Evolutionary conservation across 2,113 vertebrate species (phyloP).

Genomic region (Casuarius casuarius): DNA sequence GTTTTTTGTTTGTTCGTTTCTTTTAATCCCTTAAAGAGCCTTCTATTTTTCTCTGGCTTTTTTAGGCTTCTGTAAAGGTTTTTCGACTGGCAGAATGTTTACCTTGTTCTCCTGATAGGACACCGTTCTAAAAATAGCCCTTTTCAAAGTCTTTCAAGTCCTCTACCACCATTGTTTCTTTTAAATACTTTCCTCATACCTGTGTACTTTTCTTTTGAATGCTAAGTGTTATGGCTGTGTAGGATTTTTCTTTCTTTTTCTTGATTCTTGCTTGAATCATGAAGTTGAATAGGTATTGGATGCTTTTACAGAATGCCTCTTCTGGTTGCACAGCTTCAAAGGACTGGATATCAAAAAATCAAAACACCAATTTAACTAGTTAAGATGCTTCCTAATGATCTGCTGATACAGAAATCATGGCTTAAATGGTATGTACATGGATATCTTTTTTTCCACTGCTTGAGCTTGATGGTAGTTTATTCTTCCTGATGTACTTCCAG

Average conservation of each 20-base stretch:
- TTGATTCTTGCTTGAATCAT: fast-evolving
- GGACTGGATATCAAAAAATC: not conserved
- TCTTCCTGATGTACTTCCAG: not conserved
- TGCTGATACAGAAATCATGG: not conserved
- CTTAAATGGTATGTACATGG: not conserved
- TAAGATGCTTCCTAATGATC: not conserved
- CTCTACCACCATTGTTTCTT: not conserved
- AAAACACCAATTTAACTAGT: not conserved
- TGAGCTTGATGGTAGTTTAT: not conserved
- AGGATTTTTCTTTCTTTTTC: not conserved
- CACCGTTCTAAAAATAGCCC: not conserved
- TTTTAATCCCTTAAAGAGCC: not conserved
- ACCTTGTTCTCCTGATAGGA: not conserved
- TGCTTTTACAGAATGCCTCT: not conserved
- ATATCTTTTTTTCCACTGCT: not conserved
- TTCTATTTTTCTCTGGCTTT: not conserved
- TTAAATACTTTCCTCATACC: not conserved
- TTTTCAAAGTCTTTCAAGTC: not conserved
- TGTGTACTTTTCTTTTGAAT: not conserved
- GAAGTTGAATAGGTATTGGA: not conserved
- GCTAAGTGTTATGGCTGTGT: not conserved
- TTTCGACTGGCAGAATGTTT: not conserved
- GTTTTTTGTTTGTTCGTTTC: not conserved
- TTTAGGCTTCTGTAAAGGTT: not conserved
- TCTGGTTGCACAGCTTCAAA: not conserved